Evolutionary conservation across 2,113 vertebrate species (phyloP), one percentile per base, ranked within the genome.

Genomic region (Sinocyclocheilus maitianheensis): DNA sequence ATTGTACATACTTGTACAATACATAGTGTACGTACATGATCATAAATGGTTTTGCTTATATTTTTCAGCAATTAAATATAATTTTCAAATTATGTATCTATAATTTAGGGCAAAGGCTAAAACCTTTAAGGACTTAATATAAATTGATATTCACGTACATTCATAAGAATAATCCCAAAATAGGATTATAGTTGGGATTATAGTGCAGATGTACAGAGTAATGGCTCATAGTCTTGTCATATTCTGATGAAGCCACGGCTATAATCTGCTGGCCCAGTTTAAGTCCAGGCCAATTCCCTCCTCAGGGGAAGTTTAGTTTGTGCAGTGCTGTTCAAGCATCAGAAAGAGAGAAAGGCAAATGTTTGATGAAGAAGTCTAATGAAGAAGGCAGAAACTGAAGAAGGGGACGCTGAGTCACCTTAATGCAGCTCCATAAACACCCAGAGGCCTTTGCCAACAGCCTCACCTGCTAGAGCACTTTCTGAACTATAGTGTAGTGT

Each of bases 401-500:
- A 63, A 48, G 4, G 75, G n/a, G 16, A 43, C 40, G 51, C 82
- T 77, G 85, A 89, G 77, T 87, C 82, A 89, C 71, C 24, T 14
- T 53, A 55, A 18, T 40, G 51, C 26, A 71, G 60, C 71, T 72
- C 82, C 48, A 40, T 40, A 86, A 89, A 81, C 77, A 84, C 65
- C 83, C 77, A 77, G 53, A 12, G 48, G 75, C 75, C 24, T 37
- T 87, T 79, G 77, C 69, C 30, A 80, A 74, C 76, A 84, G 67
- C 67, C 63, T 84, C 85, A 84, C 77, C 81, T 81, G 85, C 85
- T 76, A 81, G n/a, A 83, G 80, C 69, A 84, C 69, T 26, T 62
- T 58, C 55, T 53, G 58, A 60, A 24, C 83, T 24, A 85, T 5
- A 48, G 43, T 43, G 51, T 3, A 48, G 46, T 48, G 53, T 72